These are phyloP conservation scores for Poeciliopsis occidentalis DNA, from an alignment of 2,113 vertebrate genomes.

Conservation along the genomic window DNA sequence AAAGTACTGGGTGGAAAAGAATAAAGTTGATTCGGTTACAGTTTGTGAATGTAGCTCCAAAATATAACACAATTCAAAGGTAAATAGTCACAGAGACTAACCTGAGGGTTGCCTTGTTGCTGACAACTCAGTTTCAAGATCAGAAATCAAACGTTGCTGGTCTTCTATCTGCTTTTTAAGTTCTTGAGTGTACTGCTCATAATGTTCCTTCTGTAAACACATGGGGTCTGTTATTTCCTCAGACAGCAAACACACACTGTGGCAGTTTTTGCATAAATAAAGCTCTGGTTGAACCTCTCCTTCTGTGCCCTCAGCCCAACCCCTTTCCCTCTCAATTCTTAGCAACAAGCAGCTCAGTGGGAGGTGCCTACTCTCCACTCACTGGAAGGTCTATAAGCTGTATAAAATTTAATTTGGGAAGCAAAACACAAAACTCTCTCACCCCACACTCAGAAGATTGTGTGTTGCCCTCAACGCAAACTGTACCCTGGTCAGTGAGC, in stretches of 20 bases:
- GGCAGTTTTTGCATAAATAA: neutral
- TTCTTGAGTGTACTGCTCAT: slow-evolving; percentile 86
- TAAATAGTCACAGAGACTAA: slow-evolving; percentile 45
- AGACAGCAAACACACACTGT: neutral
- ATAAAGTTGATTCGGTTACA: neutral
- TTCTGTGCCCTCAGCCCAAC: neutral
- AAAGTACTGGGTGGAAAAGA: neutral
- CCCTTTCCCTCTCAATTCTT: too few relatives aligned
- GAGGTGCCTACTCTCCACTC: too few relatives aligned
- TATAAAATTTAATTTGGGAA: too few relatives aligned
- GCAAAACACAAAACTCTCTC: too few relatives aligned
- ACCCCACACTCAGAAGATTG: too few relatives aligned
- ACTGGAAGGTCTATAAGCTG: too few relatives aligned
- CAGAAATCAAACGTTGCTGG: slow-evolving; percentile 86
- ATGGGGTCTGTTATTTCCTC: slow-evolving; percentile 22
- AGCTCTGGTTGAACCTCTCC: neutral
- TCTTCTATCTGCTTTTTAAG: slow-evolving; percentile 90
- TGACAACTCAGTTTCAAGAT: slow-evolving; percentile 80
- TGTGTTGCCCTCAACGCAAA: too few relatives aligned
- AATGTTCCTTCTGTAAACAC: slow-evolving; percentile 87
- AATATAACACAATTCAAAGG: neutral
- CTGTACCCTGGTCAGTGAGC: too few relatives aligned
- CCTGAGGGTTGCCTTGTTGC: slow-evolving; percentile 70
- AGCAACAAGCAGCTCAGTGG: too few relatives aligned
- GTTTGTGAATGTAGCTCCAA: slow-evolving; percentile 1